A percentile compares a stretch with the other conserved stretches of the same genome.
phyloP scores from a whole-genome alignment of 1,140 invertebrate species.

The Anastatus disparis region DNA sequence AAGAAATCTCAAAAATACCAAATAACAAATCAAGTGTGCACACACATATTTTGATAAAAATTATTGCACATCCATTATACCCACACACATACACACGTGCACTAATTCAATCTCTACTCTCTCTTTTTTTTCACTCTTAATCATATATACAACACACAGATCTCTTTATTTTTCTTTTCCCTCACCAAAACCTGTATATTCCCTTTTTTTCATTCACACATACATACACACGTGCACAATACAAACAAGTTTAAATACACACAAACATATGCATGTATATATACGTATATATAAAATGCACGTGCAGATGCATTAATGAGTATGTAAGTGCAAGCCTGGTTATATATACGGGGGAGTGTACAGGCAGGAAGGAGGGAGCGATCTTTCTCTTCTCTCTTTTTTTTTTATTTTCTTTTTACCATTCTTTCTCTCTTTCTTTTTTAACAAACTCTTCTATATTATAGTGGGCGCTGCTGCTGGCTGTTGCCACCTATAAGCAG shows the following conservation, averaged over 20 bases:
- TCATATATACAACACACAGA: too few species aligned
- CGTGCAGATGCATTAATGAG: slow-evolving; percentile 38
- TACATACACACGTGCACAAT: slow-evolving; percentile 7
- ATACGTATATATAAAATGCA: slow-evolving; percentile 9
- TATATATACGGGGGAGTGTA: not conserved
- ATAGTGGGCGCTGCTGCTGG: not conserved
- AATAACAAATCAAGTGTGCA: too few species aligned
- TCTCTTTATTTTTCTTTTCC: too few species aligned
- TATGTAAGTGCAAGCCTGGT: too few species aligned
- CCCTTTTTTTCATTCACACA: not conserved
- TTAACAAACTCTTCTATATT: not conserved
- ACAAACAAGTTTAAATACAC: slow-evolving; percentile 22
- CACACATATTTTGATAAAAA: too few species aligned
- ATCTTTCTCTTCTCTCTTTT: not conserved
- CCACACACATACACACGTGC: too few species aligned
- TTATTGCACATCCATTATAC: too few species aligned
- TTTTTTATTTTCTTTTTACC: too few species aligned
- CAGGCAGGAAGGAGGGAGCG: not conserved
- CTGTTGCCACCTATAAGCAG: not conserved
- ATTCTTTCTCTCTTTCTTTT: not conserved
- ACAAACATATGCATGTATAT: not conserved
- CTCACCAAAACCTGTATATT: too few species aligned
- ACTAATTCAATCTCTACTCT: too few species aligned
- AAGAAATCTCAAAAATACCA: too few species aligned
- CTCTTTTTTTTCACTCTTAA: too few species aligned